Conservation (phyloP, 2,888 invertebrate species). For the Flexamia atlantica region DNA sequence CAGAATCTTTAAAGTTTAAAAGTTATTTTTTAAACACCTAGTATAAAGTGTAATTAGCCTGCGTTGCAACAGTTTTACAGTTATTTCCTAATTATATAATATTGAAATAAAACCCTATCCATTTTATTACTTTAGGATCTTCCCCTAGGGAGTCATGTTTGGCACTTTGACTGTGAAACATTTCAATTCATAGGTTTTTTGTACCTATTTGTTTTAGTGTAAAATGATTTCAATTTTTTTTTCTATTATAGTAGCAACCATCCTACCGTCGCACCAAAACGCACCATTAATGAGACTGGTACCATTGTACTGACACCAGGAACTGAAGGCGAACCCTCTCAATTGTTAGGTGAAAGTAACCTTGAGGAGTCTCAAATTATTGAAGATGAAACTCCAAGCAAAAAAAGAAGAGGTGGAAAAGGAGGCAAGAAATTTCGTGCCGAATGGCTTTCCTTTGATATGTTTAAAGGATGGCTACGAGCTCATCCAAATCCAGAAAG, state of each 20-base stretch:
- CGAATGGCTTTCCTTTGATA: conserved; percentile 68
- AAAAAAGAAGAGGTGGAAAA: conserved; percentile 56
- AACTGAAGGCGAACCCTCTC: conserved; percentile 53
- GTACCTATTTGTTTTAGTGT: too few relatives aligned
- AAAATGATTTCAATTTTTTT: background rate
- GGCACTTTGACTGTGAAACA: too few relatives aligned
- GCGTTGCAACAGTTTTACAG: too few relatives aligned
- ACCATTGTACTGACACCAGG: conserved; percentile 58
- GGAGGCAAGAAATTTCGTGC: conserved; percentile 64
- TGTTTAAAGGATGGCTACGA: conserved; percentile 71
- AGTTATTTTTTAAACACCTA: too few relatives aligned
- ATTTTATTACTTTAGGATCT: too few relatives aligned
- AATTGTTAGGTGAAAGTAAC: conserved; percentile 5
- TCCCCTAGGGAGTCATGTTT: too few relatives aligned
- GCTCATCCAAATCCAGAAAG: conserved; percentile 70
- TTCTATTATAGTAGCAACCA: conserved; percentile 23
- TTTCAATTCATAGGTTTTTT: too few relatives aligned
- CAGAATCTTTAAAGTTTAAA: too few relatives aligned
- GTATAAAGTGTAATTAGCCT: too few relatives aligned
- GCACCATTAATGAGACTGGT: conserved; percentile 61
- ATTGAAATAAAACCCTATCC: too few relatives aligned
- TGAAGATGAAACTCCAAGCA: conserved; percentile 47
- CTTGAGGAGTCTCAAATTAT: conserved; percentile 36
- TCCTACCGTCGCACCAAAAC: conserved; percentile 54
- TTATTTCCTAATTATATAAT: too few relatives aligned